Base-by-base conservation (phyloP, 2,888 invertebrate genomes). In the Philopedon plagiatum region DNA sequence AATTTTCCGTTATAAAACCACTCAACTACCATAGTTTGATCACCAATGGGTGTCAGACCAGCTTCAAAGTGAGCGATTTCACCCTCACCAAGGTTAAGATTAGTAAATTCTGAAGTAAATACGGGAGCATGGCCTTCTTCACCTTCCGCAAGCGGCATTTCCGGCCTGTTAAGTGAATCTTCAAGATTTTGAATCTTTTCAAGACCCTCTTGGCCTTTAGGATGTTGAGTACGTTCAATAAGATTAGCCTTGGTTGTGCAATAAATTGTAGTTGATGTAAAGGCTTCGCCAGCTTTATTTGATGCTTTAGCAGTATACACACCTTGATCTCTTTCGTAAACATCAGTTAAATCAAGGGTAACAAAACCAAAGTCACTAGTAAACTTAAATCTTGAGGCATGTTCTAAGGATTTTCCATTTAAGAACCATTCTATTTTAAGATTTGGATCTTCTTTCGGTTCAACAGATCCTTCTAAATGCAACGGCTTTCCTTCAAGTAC, bases 21-120 rank as follows among this genome's bases (percentile, higher is more conserved):
- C 87, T 97, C 97, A 63, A 97, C 94, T 23, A 92, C 91, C 96
- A 97, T 96, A 21, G 93, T 94, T 85, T 96, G 95, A 82, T 97
- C 97, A 9, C 96, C 96, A 56, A 95, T 93, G 9, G 99, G 99
- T 60, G 96, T 94, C 5, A 99, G 89, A 57, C 95, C 96, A 37
- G 98, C 98, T 87, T 99, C 99, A 85, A 98, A 98, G 85, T 99
- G 98, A 77, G 98, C 98, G 78, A 97, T 93, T 86, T 99, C 97
- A 68, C 97, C 97, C 87, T 99, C 99, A 41, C 92, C 93, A 57
- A 99, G 89, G 80, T 95, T 95, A 71, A 96, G 89, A 77, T 95
- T 92, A 78, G 93, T 90, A 85, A 96, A 96, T 82, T 95, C 93
- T 0, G 95, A 94, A 5, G 94, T 95, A 81, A 97, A 96, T 69